Base-by-base conservation (phyloP, 2,888 invertebrate genomes). In the Petrophora chlorosata region DNA sequence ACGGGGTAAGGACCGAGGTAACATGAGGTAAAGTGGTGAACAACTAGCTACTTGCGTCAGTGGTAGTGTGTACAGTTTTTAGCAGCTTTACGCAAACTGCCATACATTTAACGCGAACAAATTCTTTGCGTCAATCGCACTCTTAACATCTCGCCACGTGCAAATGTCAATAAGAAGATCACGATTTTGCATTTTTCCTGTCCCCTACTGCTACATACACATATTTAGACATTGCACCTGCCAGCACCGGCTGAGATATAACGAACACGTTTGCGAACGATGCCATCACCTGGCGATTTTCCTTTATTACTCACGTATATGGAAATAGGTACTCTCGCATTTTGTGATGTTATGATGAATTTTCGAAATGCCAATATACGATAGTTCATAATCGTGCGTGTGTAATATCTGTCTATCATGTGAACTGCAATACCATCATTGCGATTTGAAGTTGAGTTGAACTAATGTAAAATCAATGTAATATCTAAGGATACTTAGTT, bases 1-100 rank as follows among this genome's bases (percentile, higher is more conserved):
- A 56, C 62, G 67, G 54, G 54, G 47, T 44, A 68, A 68, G 55
- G 65, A 61, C 61, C 61, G 49, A 53, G 62, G 61, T 63, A 66
- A 57, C 62, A 44, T 42, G 49, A 32, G 48, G 51, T 50, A 44
- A 50, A 17, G n/a, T 13, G 45, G 59, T 56, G 58, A 62, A 67
- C 55, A 63, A 52, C 51, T n/a, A 53, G 50, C 48, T 59, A 70
- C 71, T 76, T 86, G 76, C 87, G 87, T 86, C 85, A 85, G 73
- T 62, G 42, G 39, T 25, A 80, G 78, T 84, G 61, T 85, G 76
- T 61, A 59, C 56, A 68, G 45, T 57, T 58, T 69, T 88, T 88
- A 88, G 82, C 82, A 62, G 53, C 29, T 56, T 45, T 47, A 53
- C 67, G 85, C 66, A 69, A 87, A 85, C 70, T 66, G 58, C 67